A percentile compares a stretch with the other conserved stretches of the same genome.
Conservation (phyloP, 2,113 vertebrate genomes). For the Xenotilapia caudafasciata region DNA sequence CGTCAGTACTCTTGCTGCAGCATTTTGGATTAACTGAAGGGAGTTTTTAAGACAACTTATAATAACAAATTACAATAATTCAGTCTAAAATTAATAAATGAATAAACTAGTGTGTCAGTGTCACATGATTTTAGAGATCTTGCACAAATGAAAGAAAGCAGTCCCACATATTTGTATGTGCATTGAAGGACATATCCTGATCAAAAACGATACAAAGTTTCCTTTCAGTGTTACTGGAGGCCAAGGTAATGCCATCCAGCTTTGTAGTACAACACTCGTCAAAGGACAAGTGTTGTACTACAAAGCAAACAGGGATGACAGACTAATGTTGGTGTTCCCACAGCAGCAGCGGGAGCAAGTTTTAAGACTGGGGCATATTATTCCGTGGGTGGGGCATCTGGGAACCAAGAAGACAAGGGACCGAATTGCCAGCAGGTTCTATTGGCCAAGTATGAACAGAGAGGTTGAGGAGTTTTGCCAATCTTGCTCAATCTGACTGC, state of each 20-base stretch:
- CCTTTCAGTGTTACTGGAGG: not conserved
- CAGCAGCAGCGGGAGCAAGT: not conserved
- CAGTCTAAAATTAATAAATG: not conserved
- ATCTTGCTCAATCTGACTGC: accelerated
- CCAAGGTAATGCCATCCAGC: not conserved
- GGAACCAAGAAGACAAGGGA: not conserved
- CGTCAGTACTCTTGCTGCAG: not conserved
- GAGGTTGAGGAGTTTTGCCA: not conserved
- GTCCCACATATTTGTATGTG: not conserved
- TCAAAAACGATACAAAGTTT: not conserved
- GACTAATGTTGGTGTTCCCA: not conserved
- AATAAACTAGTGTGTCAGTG: not conserved
- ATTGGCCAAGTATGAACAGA: not conserved
- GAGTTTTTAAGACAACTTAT: not conserved
- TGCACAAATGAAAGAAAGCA: not conserved
- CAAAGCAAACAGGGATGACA: not conserved
- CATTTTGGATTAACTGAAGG: not conserved
- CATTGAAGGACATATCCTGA: not conserved
- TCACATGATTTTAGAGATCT: not conserved
- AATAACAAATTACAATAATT: not conserved
- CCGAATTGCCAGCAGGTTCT: not conserved
- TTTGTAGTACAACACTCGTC: not conserved
- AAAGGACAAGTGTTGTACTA: not conserved
- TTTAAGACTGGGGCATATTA: not conserved
- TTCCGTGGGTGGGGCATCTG: accelerated